Percentiles rank a stretch among this genome's conserved stretches.
phyloP scores from a whole-genome alignment of 1,140 invertebrate genomes.

The Helicoverpa zea region DNA sequence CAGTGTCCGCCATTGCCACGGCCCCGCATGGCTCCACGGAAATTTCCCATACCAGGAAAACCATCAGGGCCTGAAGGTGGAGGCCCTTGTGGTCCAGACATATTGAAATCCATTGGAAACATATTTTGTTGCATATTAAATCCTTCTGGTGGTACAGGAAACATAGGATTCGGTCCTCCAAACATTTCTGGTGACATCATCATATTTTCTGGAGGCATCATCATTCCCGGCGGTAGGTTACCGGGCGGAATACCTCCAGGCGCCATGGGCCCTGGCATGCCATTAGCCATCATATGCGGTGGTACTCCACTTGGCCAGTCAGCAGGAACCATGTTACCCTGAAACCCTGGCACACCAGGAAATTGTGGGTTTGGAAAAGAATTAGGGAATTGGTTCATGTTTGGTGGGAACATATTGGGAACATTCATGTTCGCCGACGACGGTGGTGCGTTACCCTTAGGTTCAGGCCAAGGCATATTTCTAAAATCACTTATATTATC shows the following conservation, averaged over 20 bases:
- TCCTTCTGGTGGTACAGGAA: constrained; percentile 72
- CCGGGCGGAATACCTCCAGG: constrained; percentile 66
- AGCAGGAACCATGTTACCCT: constrained; percentile 75
- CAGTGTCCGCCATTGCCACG: constrained; percentile 85
- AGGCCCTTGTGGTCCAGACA: constrained; percentile 73
- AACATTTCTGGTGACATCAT: constrained; percentile 87
- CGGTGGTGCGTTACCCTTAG: constrained; percentile 88
- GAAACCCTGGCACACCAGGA: constrained; percentile 73
- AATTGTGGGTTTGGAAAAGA: constrained; percentile 78
- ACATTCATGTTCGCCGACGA: constrained; percentile 69
- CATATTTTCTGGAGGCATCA: constrained; percentile 80
- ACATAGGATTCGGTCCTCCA: constrained; percentile 82
- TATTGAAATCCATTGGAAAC: constrained; percentile 81
- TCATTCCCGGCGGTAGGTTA: constrained; percentile 74
- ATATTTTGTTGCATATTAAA: constrained; percentile 82
- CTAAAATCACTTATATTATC: constrained; percentile 93
- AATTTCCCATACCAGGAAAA: constrained; percentile 79
- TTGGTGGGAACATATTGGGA: constrained; percentile 84
- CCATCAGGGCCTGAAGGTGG: constrained; percentile 72
- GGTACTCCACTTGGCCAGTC: constrained; percentile 79
- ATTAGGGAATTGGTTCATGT: constrained; percentile 83
- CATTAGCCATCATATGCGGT: constrained; percentile 70
- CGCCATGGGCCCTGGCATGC: constrained; percentile 72
- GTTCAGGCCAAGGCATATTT: constrained; percentile 93
- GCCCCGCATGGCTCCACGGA: constrained; percentile 83